Conservation (phyloP, 2,888 invertebrate genomes). For the Ischnus inquisitorius region DNA sequence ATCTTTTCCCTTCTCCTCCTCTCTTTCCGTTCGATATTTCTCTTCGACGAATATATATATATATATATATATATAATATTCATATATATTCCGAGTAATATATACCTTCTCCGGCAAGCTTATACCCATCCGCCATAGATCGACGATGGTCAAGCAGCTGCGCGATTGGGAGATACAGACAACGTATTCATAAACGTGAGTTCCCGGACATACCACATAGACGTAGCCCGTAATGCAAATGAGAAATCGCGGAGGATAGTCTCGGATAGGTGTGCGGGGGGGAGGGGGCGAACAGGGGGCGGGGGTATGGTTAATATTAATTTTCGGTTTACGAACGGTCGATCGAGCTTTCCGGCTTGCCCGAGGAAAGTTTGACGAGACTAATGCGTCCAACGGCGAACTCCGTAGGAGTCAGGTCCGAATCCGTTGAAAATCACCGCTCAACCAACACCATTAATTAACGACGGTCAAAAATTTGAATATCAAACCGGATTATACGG, state of each 20-base stretch:
- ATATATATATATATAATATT: slow-evolving; percentile 57
- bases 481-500: slow-evolving; percentile 24
- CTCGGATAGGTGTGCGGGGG: background rate
- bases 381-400: slow-evolving; percentile 48
- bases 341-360: slow-evolving; percentile 72
- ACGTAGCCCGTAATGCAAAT: slow-evolving; percentile 79
- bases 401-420: slow-evolving; percentile 3
- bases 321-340: slow-evolving; percentile 76
- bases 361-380: slow-evolving; percentile 51
- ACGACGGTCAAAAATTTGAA: slow-evolving; percentile 18
- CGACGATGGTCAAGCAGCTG: slow-evolving; percentile 59
- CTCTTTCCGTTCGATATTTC: slow-evolving; percentile 82
- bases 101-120: slow-evolving; percentile 80
- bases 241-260: slow-evolving; percentile 71
- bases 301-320: slow-evolving; percentile 80
- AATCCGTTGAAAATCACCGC: slow-evolving; percentile 45
- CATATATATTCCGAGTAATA: slow-evolving; percentile 79
- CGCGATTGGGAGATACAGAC: slow-evolving; percentile 57
- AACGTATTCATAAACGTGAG: slow-evolving; percentile 79
- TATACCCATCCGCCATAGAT: slow-evolving; percentile 66
- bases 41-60: slow-evolving; percentile 78
- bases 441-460: slow-evolving; percentile 41
- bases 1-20: slow-evolving; percentile 34
- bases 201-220: slow-evolving; percentile 34
- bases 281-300: background rate